Percentiles rank a stretch among this genome's conserved stretches.
phyloP scores from a whole-genome alignment of 2,797 vertebrate species.

The Acipenser ruthenus region DNA sequence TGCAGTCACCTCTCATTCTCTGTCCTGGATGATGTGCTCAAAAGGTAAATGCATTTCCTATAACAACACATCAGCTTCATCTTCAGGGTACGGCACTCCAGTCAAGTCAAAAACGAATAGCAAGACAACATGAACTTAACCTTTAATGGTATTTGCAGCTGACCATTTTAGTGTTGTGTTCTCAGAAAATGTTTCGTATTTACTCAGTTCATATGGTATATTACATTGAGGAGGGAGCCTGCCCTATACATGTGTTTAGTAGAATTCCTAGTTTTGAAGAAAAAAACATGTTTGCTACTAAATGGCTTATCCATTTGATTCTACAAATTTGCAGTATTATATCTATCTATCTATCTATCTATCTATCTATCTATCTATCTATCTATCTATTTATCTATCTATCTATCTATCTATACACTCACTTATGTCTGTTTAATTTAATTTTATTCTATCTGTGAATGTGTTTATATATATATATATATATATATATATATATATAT shows the following conservation, averaged over 20 bases:
- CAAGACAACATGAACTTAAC: neutral
- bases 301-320: too few relatives aligned
- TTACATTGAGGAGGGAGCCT: too few relatives aligned
- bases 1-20: constrained; percentile 37
- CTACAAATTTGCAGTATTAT: neutral
- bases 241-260: too few relatives aligned
- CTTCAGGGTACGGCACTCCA: neutral
- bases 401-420: neutral
- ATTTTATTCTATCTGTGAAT: too few relatives aligned
- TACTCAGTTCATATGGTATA: too few relatives aligned
- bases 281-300: too few relatives aligned
- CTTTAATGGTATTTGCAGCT: too few relatives aligned
- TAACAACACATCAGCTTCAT: constrained; percentile 16
- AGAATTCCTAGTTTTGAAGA: too few relatives aligned
- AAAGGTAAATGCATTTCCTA: constrained; percentile 58
- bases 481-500: too few relatives aligned
- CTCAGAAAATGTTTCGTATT: too few relatives aligned
- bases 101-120: neutral
- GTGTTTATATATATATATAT: too few relatives aligned
- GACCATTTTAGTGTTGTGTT: too few relatives aligned
- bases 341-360: neutral
- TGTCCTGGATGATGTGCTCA: constrained; percentile 43
- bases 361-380: neutral
- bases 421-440: neutral
- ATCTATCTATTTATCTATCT: neutral